Conservation (phyloP, 2,113 vertebrate genomes). For the Hiodon alosoides region DNA sequence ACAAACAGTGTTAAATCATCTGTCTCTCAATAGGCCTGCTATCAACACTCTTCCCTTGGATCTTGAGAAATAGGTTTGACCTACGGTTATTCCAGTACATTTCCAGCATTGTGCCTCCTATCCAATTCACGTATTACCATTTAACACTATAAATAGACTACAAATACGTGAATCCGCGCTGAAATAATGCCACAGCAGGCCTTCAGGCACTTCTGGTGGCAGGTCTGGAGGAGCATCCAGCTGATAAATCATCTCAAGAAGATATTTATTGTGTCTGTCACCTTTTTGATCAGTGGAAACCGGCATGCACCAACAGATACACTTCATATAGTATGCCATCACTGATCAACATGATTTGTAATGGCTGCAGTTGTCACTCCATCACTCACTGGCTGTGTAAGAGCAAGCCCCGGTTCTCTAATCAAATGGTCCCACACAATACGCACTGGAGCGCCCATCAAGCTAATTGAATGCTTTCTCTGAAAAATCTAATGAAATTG, state of each 20-base stretch:
- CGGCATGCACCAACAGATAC: neutral
- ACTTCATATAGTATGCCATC: neutral
- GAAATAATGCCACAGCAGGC: neutral
- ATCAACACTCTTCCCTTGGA: neutral
- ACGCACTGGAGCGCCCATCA: constrained; percentile 18
- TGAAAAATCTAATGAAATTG: constrained; percentile 16
- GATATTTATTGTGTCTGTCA: neutral
- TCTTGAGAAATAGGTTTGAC: neutral
- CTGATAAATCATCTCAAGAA: neutral
- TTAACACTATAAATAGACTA: neutral
- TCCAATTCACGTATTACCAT: neutral
- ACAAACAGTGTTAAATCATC: constrained; percentile 44
- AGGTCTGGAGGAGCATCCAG: neutral
- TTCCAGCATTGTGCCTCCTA: neutral
- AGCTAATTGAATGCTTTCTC: constrained; percentile 22
- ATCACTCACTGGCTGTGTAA: constrained; percentile 16
- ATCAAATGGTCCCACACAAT: constrained; percentile 4
- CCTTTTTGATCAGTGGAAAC: neutral
- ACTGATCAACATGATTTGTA: neutral
- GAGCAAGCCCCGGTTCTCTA: constrained; percentile 7
- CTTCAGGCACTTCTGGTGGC: neutral
- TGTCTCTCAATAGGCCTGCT: neutral
- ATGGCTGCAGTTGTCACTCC: constrained; percentile 6
- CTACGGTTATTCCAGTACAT: neutral
- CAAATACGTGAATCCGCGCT: neutral